Evolutionary conservation across 2,888 invertebrate species (phyloP).

Genomic region (Cylindroiulus punctatus): DNA sequence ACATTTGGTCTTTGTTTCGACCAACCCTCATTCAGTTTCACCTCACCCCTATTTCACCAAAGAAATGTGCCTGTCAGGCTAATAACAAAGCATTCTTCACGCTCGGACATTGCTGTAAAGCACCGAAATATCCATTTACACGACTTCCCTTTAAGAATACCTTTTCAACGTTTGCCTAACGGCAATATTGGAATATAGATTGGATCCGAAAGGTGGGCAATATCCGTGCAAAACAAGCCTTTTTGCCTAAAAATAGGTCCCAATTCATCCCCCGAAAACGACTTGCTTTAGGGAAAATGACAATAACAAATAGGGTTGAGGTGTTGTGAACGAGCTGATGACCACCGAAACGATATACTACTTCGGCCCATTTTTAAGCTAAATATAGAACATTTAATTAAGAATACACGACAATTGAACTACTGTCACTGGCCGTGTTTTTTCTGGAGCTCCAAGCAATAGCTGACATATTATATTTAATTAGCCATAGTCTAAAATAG

Average conservation of each 20-base stretch:
- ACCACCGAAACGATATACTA: not conserved
- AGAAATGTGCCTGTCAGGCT: slow-evolving; percentile 6
- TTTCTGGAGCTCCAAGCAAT: not conserved
- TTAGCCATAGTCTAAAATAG: not conserved
- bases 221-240: not conserved
- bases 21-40: slow-evolving; percentile 3
- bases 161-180: not conserved
- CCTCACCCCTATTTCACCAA: not conserved
- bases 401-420: not conserved
- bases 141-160: not conserved
- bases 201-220: slow-evolving; percentile 18
- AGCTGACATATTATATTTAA: not conserved
- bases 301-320: not conserved
- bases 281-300: not conserved
- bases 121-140: not conserved
- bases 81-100: slow-evolving; percentile 4
- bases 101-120: not conserved
- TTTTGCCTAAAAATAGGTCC: not conserved
- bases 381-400: not conserved
- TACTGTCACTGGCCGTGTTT: not conserved
- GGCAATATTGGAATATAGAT: not conserved
- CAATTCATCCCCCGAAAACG: not conserved
- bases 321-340: not conserved
- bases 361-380: not conserved
- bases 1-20: not conserved